These are phyloP conservation scores for Neomonachus schauinslandi DNA, from an alignment of 2,113 vertebrate species.

Conservation along the genomic window DNA sequence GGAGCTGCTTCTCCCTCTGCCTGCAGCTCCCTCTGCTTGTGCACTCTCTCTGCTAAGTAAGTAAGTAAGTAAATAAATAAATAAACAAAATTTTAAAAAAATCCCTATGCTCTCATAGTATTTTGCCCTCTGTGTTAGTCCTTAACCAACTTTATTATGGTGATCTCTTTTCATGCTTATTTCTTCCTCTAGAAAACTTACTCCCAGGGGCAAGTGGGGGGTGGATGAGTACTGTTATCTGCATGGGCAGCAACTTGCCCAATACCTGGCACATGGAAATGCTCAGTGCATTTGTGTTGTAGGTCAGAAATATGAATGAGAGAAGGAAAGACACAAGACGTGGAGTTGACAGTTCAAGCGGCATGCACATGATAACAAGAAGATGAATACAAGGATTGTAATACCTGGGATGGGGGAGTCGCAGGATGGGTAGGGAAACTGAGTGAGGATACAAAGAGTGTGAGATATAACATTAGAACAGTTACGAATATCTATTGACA, in stretches of 20 bases:
- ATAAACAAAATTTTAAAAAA: neutral
- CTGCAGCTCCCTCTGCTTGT: no score
- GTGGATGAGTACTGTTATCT: neutral
- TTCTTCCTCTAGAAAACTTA: neutral
- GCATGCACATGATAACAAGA: neutral
- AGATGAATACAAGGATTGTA: neutral
- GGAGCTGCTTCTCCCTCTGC: no score
- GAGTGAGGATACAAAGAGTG: neutral
- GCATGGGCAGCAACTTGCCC: neutral
- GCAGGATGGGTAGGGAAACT: neutral
- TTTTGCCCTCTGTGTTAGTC: neutral
- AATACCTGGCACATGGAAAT: neutral
- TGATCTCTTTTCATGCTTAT: neutral
- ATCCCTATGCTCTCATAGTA: neutral
- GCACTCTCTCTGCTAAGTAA: neutral
- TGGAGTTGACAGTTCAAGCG: neutral
- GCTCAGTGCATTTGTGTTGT: neutral
- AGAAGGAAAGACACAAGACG: neutral
- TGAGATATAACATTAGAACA: neutral
- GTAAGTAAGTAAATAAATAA: neutral
- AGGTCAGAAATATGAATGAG: neutral
- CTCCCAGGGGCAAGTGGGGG: rapidly evolving
- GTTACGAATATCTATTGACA: neutral
- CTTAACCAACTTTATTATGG: neutral
- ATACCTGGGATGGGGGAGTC: neutral